phyloP scores from a whole-genome alignment of 2,113 vertebrate genomes.

The Solea senegalensis region DNA sequence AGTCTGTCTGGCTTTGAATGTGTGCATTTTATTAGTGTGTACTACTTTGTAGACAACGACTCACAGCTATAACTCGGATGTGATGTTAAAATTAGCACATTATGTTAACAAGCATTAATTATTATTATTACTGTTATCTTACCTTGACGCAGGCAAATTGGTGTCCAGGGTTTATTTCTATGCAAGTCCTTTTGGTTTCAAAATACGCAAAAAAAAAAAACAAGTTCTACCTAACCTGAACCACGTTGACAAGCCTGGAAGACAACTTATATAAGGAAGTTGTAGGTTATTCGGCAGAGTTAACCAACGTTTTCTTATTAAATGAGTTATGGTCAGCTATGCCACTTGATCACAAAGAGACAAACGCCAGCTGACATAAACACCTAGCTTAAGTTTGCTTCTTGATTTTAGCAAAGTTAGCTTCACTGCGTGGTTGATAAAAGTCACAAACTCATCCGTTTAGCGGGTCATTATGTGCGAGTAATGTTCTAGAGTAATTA shows the following conservation, averaged over 20 bases:
- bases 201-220: conserved; percentile 9
- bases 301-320: background rate
- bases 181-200: background rate
- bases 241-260: background rate
- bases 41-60: no score
- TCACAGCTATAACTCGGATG: no score
- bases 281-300: background rate
- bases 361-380: background rate
- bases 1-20: no score
- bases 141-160: conserved; percentile 40
- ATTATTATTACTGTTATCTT: background rate
- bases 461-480: conserved; percentile 30
- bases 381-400: background rate
- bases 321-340: no score
- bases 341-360: background rate
- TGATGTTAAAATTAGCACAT: no score
- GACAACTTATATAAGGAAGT: background rate
- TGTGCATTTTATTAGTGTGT: no score
- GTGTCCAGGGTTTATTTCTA: conserved; percentile 23
- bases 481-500: background rate
- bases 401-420: conserved; percentile 9
- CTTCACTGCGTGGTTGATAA: background rate
- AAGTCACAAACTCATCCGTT: background rate
- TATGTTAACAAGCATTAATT: no score
- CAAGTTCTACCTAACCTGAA: background rate